Conservation (phyloP, 2,113 vertebrate species). For the Pelvicachromis taeniatus region DNA sequence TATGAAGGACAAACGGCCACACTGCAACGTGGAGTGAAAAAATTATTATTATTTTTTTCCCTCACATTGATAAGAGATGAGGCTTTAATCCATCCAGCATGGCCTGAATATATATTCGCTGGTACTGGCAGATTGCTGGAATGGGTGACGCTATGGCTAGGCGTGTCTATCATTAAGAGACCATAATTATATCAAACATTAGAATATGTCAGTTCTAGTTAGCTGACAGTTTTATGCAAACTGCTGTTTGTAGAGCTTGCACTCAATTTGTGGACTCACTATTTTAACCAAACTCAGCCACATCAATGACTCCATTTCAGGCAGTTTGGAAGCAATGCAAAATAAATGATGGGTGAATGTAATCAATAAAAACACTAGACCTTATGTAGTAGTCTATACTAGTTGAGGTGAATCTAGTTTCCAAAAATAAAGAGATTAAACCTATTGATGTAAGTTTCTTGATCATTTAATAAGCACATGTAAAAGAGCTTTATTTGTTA, state of each 20-base stretch:
- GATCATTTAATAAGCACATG: not conserved
- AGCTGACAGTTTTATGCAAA: not conserved
- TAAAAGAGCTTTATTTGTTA: not conserved
- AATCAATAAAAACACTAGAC: not conserved
- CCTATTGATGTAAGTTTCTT: not conserved
- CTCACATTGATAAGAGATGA: not conserved
- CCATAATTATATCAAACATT: not conserved
- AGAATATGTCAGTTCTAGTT: rapidly evolving
- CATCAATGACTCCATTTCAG: not conserved
- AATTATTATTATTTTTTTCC: too few species aligned
- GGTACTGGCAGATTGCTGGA: not conserved
- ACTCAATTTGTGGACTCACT: not conserved
- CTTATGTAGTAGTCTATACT: not conserved
- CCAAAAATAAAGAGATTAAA: not conserved
- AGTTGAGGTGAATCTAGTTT: not conserved
- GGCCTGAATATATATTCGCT: not conserved
- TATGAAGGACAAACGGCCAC: not conserved
- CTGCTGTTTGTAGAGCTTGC: not conserved
- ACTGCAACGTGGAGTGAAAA: not conserved
- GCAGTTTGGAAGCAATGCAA: not conserved
- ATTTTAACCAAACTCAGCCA: not conserved
- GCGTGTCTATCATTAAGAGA: not conserved
- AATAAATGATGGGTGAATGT: not conserved
- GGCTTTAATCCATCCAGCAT: not conserved
- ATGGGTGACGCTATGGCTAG: not conserved